These are phyloP conservation scores for Chrysomela aeneicollis DNA, from an alignment of 2,888 invertebrate genomes.

Conservation along the genomic window DNA sequence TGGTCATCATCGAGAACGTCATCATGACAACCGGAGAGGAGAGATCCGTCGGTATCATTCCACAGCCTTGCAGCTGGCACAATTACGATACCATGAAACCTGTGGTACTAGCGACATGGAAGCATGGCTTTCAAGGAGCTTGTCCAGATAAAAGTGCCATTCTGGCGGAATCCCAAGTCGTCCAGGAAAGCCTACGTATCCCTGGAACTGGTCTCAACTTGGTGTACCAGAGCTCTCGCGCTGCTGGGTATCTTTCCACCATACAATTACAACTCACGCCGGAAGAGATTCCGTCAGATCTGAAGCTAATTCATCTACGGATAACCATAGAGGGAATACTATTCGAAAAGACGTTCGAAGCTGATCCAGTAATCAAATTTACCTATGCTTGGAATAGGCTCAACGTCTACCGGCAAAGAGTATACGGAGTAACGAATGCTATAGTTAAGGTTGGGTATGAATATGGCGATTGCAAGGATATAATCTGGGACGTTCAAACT, in stretches of 20 bases:
- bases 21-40: constrained; percentile 86
- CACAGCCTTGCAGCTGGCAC: constrained; percentile 85
- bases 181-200: constrained; percentile 93
- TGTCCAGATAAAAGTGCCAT: constrained; percentile 92
- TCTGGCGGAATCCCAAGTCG: constrained; percentile 89
- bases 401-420: constrained; percentile 95
- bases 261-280: constrained; percentile 92
- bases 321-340: constrained; percentile 95
- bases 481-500: constrained; percentile 96
- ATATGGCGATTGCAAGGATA: constrained; percentile 89
- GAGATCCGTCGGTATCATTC: constrained; percentile 69
- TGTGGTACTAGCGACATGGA: constrained; percentile 92
- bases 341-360: constrained; percentile 93
- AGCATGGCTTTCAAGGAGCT: constrained; percentile 94
- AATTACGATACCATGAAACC: constrained; percentile 94
- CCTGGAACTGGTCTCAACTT: constrained; percentile 95
- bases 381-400: constrained; percentile 97
- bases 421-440: constrained; percentile 95
- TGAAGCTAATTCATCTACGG: constrained; percentile 88
- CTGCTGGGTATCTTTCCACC: constrained; percentile 91
- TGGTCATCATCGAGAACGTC: constrained; percentile 92
- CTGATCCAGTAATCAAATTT: constrained; percentile 95
- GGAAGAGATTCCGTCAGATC: constrained; percentile 78
- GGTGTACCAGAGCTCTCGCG: constrained; percentile 95
- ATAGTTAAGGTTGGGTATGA: constrained; percentile 96